Evolutionary conservation across 2,797 vertebrate species (phyloP).

Genomic region (Nannoperca obscura): DNA sequence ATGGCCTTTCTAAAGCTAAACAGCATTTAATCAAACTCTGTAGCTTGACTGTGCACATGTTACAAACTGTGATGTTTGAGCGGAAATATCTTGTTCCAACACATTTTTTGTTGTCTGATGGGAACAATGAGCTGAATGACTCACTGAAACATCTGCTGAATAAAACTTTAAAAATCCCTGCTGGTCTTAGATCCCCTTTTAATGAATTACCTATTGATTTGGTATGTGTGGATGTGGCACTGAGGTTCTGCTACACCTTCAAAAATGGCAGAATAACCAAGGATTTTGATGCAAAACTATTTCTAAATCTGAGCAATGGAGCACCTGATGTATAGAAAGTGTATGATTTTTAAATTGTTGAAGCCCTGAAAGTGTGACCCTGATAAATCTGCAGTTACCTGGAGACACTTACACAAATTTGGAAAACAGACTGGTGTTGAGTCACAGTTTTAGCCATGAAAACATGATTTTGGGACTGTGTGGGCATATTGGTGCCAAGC

Average conservation of each 20-base stretch:
- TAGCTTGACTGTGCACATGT: constrained; percentile 15
- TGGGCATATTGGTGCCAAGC: constrained; percentile 50
- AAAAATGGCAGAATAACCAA: constrained; percentile 8
- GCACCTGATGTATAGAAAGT: neutral
- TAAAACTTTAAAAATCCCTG: constrained; percentile 37
- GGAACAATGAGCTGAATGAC: constrained; percentile 30
- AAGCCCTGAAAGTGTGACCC: neutral
- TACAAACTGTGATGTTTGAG: constrained; percentile 7
- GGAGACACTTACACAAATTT: constrained; percentile 36
- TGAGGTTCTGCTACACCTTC: neutral
- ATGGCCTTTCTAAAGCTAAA: neutral
- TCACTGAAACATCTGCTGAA: constrained; percentile 34
- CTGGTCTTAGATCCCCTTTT: constrained; percentile 4
- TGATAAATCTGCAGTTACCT: constrained; percentile 40
- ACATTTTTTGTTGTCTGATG: constrained; percentile 17
- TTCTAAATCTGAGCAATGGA: neutral
- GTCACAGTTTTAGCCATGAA: constrained; percentile 42
- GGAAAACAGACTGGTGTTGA: constrained; percentile 46
- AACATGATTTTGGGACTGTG: constrained; percentile 47
- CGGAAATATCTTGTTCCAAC: constrained; percentile 43
- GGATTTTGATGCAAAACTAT: neutral
- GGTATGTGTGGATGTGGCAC: constrained; percentile 37
- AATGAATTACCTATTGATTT: constrained; percentile 46
- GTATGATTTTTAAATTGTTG: neutral
- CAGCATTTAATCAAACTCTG: constrained; percentile 1